A percentile compares a stretch with the other conserved stretches of the same genome.
Evolutionary conservation across 2,888 invertebrate species (phyloP).

Genomic region (Mythimna impura): DNA sequence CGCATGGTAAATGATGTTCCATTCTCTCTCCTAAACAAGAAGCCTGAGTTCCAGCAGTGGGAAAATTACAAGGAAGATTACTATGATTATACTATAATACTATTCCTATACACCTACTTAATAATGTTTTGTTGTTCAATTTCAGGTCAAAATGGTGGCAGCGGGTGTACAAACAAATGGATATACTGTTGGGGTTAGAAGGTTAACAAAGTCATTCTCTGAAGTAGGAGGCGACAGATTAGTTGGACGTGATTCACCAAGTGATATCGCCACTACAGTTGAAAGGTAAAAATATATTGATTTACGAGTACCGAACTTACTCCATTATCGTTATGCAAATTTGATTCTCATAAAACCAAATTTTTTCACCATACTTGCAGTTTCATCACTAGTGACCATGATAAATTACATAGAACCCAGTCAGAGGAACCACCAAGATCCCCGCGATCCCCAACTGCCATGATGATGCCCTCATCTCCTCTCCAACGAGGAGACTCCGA

Average conservation of each 20-base stretch:
- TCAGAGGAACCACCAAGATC: slow-evolving; percentile 96
- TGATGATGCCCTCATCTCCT: slow-evolving; percentile 85
- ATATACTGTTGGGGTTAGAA: slow-evolving; percentile 90
- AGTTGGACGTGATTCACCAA: slow-evolving; percentile 78
- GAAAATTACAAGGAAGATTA: too few species aligned
- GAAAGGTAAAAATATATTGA: slow-evolving; percentile 77
- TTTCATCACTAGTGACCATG: slow-evolving; percentile 91
- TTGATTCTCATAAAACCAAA: neutral
- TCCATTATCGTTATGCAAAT: neutral
- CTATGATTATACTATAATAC: too few species aligned
- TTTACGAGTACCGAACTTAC: neutral
- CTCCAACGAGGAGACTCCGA: slow-evolving; percentile 85
- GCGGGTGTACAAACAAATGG: slow-evolving; percentile 98
- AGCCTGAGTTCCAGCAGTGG: too few species aligned
- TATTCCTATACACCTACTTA: too few species aligned
- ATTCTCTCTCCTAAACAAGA: too few species aligned
- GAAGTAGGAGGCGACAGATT: slow-evolving; percentile 91
- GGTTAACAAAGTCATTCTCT: slow-evolving; percentile 95
- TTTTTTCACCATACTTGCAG: slow-evolving; percentile 68
- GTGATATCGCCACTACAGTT: slow-evolving; percentile 77
- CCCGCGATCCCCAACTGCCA: slow-evolving; percentile 91
- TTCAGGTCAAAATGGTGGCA: slow-evolving; percentile 95
- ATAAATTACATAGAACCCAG: slow-evolving; percentile 95
- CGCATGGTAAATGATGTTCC: too few species aligned
- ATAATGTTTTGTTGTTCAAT: neutral